Base-by-base conservation (phyloP, 2,797 vertebrate genomes). In the Tiaroga cobitis region DNA sequence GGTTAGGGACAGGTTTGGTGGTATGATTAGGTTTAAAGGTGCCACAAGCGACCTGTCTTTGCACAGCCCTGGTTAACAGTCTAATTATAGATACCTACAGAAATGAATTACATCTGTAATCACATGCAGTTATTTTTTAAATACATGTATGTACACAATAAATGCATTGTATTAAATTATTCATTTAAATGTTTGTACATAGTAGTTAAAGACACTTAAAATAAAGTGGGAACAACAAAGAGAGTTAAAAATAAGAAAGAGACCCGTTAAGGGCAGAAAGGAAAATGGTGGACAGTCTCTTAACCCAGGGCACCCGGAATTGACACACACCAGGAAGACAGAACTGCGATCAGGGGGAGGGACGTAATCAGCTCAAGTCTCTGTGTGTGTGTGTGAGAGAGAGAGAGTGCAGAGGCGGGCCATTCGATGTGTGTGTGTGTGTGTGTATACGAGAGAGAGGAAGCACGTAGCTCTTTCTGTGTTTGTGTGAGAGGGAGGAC, bases 311-410 rank as follows among this genome's bases (percentile, higher is more conserved):
- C 75, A 79, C 75, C 51, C 75, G 67, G 83, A 84, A 84, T 70
- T 79, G 83, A 65, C 85, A 82, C 84, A 81, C 65, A 88, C 73
- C 85, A 90, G 89, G 86, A 90, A 90, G 87, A 80, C 78, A 76
- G 59, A 77, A 83, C 16, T 11, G 59, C 67, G 67, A 65, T 76
- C 29, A 69, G 75, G 78, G 84, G 80, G 87, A 86, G 80, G 80
- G 84, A 78, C 85, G 29, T 61, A 37, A 54, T 54, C 70, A 85
- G 80, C 74, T 76, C 73, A n/a, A 54, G 37, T 4, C 49, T 79
- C 19, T 54, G 61, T 59, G 10, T 67, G 59, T 56, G 49, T 46
- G 39, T 16, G 54, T 34, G 80, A n/a, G 65, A 41, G 49, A 18
- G 54, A 3, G 54, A 4, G 81, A 34, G 65, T 78, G 51, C 49